Conservation (phyloP, 1,140 invertebrate genomes). For the Scaptomyza montana region DNA sequence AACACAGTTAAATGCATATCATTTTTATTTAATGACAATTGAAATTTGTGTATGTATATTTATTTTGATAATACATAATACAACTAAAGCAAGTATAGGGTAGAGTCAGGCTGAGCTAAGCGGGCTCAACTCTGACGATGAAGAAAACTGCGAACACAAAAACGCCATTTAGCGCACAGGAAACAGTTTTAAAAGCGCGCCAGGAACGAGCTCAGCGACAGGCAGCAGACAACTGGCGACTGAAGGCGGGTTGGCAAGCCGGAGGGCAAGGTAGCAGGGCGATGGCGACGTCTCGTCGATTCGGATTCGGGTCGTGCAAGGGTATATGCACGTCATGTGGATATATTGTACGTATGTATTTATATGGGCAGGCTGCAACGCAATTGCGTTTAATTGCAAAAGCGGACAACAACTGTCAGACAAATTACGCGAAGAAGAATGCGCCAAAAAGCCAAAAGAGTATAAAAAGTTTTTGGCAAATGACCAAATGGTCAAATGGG, state of each 20-base stretch:
- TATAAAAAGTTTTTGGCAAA: slow-evolving; percentile 69
- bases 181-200: slow-evolving; percentile 76
- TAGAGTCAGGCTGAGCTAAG: slow-evolving; percentile 35
- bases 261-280: slow-evolving; percentile 14
- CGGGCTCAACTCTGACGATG: slow-evolving; percentile 36
- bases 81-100: neutral
- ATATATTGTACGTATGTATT: neutral
- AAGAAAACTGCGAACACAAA: slow-evolving; percentile 67
- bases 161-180: slow-evolving; percentile 79
- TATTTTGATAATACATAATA: neutral
- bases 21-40: too few species aligned
- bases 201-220: slow-evolving; percentile 28
- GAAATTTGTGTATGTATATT: too few species aligned
- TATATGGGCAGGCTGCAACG: slow-evolving; percentile 40
- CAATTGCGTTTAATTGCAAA: slow-evolving; percentile 79
- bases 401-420: slow-evolving; percentile 51
- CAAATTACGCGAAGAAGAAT: slow-evolving; percentile 64
- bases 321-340: neutral
- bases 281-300: slow-evolving; percentile 52
- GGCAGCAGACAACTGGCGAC: neutral
- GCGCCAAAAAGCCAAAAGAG: slow-evolving; percentile 45
- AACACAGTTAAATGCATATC: too few species aligned
- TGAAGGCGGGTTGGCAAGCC: slow-evolving; percentile 8
- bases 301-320: neutral
- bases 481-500: slow-evolving; percentile 56